A percentile compares a stretch with the other conserved stretches of the same genome.
phyloP scores from a whole-genome alignment of 2,797 vertebrate species.

The Sebastes matsubarae region DNA sequence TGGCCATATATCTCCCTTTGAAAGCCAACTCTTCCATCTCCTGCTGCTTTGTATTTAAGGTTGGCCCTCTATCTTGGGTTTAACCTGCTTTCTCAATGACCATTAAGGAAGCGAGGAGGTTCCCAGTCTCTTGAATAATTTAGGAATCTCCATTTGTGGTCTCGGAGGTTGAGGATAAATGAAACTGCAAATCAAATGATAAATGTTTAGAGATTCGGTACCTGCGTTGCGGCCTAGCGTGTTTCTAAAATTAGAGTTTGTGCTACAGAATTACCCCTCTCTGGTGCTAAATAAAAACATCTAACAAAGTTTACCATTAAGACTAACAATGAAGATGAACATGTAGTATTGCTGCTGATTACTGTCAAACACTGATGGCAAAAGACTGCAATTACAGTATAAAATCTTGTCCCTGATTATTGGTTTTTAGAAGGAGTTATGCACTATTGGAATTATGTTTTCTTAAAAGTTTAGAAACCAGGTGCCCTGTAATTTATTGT shows the following conservation, averaged over 20 bases:
- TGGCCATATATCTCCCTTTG: constrained; percentile 75
- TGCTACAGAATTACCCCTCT: constrained; percentile 23
- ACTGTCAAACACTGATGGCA: not conserved
- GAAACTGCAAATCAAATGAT: constrained; percentile 55
- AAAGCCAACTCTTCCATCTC: constrained; percentile 71
- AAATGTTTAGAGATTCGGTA: constrained; percentile 50
- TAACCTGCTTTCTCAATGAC: constrained; percentile 55
- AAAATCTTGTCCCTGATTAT: not conserved
- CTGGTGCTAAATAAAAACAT: constrained; percentile 45
- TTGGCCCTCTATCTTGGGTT: constrained; percentile 73
- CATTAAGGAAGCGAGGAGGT: constrained; percentile 33
- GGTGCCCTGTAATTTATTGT: not conserved
- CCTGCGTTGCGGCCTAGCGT: constrained; percentile 13
- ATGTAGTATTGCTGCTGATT: not conserved
- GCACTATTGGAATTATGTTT: not conserved
- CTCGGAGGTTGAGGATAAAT: constrained; percentile 50
- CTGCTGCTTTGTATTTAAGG: constrained; percentile 81
- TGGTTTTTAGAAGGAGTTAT: not conserved
- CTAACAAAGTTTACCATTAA: no score
- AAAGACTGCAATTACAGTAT: not conserved
- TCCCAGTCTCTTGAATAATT: constrained; percentile 45
- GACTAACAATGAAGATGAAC: not conserved
- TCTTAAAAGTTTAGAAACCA: not conserved
- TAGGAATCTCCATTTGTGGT: constrained; percentile 61
- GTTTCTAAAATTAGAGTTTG: constrained; percentile 37